Base-by-base conservation (phyloP, 2,888 invertebrate species). In the Synergus japonicus region DNA sequence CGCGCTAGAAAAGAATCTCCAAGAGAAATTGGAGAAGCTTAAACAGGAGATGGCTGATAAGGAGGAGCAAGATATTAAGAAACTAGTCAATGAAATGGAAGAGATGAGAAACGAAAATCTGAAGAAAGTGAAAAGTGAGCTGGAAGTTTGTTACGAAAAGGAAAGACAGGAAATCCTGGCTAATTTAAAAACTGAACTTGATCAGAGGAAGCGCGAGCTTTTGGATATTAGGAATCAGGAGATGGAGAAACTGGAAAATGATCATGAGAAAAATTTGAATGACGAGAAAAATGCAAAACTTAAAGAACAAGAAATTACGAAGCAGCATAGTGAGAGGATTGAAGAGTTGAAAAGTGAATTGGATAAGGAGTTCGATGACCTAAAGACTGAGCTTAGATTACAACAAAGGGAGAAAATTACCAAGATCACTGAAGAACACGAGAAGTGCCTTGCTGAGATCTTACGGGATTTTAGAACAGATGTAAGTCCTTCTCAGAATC, bases 401-500 rank as follows among this genome's bases (percentile, higher is more conserved):
- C 87, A 91, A 69, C 92, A 92, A 76, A 86, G 90, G 43, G 90
- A 90, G 66, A 91, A 90, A 76, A 86, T 92, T 7, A 85, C 88
- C 0, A 91, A 92, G 82, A 89, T 92, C n/a, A 92, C 90, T 0
- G 91, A 92, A n/a, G 92, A 92, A 76, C 91, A 92, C 80, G 91
- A 92, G 64, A 90, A 91, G 79, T 89, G 89, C 78, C 86, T 92
- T 44, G 89, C 91, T 3, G 91, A 91, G 66, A 90, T 92, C 37
- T 82, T 90, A 9, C 86, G 89, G 79, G 95, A 95, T 86, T 95
- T 95, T 87, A 93, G 94, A 88, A 93, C 94, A 78, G 95, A 95
- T 92, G 95, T 95, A 88, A 87, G 91, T 90, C 58, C 22, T 63
- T 46, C 58, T 41, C 37, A 4, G 4, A 41, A 67, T 15, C 86